Evolutionary conservation across 2,797 vertebrate genomes (phyloP), one percentile per base, ranked within the genome.

Genomic region (Hapalemur alaotrensis): DNA sequence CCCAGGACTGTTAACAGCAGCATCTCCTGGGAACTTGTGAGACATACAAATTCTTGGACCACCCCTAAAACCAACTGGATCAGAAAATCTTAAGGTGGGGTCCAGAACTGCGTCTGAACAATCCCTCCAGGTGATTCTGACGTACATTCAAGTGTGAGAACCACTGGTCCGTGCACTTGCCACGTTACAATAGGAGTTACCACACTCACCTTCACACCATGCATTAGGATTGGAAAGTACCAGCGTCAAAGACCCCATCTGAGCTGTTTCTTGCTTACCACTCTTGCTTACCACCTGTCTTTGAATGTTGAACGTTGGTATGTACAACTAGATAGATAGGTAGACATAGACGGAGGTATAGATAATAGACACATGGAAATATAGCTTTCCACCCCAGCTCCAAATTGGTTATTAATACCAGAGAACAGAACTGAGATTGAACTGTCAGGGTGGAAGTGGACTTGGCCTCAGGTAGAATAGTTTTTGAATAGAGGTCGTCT

Each of bases 401-500:
- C 28, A 35, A 7, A 9, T 20, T 28, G 7, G 12, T 13, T 15
- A 2, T 10, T 2, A 5, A 7, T 43, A n/a, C 8, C 22, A 57
- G 63, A 20, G 89, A 72, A 43, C 48, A 61, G 38, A 41, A 7
- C 20, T 14, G 0, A 13, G 17, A 13, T 69, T 23, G 23, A 35
- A 23, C 12, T 12, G 2, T 22, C 23, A 2, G 3, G 9, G 8
- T 46, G 52, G 43, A 43, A 28, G n/a, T 0, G 1, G 48, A 43
- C 38, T 20, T 38, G 50, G 30, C n/a, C 2, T 11, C 7, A 0
- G 0, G n/a, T 5, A 8, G 87, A 43, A 32, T 13, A 0, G 14
- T n/a, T 84, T 3, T 38, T 10, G 17, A 59, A 11, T 2, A 11
- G 10, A 28, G 13, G n/a, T 6, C 7, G 9, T 30, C 10, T 28